Conservation (phyloP, 2,797 vertebrate genomes). For the Sylvilagus floridanus region DNA sequence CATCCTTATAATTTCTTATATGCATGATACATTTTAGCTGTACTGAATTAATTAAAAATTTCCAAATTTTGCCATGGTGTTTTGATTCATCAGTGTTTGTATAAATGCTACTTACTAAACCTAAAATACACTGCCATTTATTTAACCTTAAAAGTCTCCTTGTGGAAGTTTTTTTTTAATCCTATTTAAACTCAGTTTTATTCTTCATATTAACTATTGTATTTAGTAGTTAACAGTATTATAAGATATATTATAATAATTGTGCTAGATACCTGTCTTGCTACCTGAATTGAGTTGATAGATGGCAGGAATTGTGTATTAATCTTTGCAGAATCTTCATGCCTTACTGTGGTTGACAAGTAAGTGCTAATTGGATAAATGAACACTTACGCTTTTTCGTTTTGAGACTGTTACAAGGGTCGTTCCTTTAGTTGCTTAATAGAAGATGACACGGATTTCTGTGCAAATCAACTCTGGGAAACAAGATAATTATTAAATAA, state of each 20-base stretch:
- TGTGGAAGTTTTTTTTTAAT: neutral
- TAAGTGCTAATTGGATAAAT: conserved; percentile 22
- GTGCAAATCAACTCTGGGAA: conserved; percentile 42
- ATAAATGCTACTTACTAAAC: neutral
- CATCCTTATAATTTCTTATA: conserved; percentile 17
- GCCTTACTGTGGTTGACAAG: conserved; percentile 12
- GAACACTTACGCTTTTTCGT: conserved; percentile 64
- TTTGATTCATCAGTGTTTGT: conserved; percentile 1
- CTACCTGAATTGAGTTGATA: conserved; percentile 35
- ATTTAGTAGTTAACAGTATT: conserved; percentile 49
- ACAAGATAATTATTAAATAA: conserved; percentile 45
- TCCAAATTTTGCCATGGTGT: conserved; percentile 3
- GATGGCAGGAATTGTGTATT: neutral
- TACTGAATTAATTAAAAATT: neutral
- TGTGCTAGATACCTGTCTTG: conserved; percentile 23
- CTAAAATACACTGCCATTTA: conserved; percentile 52
- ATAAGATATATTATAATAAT: neutral
- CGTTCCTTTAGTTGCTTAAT: conserved; percentile 53
- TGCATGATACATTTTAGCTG: neutral
- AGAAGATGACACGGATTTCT: conserved; percentile 27
- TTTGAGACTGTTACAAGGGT: conserved; percentile 39
- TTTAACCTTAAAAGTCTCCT: conserved; percentile 38
- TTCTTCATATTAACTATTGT: conserved; percentile 10
- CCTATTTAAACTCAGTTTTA: conserved; percentile 31
- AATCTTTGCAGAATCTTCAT: conserved; percentile 27